Evolutionary conservation across 2,888 invertebrate genomes (phyloP).

Genomic region (Dermolepida albohirtum): DNA sequence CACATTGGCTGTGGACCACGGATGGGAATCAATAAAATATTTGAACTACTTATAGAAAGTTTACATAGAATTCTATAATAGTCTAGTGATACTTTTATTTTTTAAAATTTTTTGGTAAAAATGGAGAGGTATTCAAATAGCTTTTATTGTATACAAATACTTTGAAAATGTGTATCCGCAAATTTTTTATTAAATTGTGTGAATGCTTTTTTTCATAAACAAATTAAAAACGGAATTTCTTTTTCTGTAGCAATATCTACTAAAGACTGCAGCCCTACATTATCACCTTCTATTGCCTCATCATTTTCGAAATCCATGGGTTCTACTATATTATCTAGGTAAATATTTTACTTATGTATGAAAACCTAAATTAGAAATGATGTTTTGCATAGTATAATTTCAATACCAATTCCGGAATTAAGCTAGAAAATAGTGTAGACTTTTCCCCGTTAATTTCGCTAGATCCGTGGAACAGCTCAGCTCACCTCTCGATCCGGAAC

Average conservation of each 20-base stretch:
- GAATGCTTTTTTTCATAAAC: no score
- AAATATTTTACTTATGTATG: conserved; percentile 45
- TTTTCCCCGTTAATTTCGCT: conserved; percentile 39
- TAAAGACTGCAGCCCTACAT: conserved; percentile 77
- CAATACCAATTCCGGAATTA: background rate
- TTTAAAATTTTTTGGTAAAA: no score
- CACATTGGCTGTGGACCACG: no score
- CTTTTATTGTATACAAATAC: no score
- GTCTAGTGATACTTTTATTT: no score
- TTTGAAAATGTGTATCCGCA: no score
- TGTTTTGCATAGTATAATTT: background rate
- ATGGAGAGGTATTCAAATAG: no score
- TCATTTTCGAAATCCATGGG: conserved; percentile 83
- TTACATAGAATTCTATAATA: no score
- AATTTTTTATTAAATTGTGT: no score
- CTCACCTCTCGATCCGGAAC: conserved; percentile 77
- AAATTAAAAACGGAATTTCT: background rate
- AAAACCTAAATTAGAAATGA: no score
- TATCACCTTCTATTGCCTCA: conserved; percentile 82
- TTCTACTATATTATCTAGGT: conserved; percentile 75
- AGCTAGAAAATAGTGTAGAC: background rate
- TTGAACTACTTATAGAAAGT: no score
- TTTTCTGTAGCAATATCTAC: conserved; percentile 74
- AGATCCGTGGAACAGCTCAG: conserved; percentile 87
- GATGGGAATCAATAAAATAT: no score